A percentile compares a stretch with the other conserved stretches of the same genome.
phyloP scores from a whole-genome alignment of 2,113 vertebrate genomes.

The Hydrolagus affinis region DNA sequence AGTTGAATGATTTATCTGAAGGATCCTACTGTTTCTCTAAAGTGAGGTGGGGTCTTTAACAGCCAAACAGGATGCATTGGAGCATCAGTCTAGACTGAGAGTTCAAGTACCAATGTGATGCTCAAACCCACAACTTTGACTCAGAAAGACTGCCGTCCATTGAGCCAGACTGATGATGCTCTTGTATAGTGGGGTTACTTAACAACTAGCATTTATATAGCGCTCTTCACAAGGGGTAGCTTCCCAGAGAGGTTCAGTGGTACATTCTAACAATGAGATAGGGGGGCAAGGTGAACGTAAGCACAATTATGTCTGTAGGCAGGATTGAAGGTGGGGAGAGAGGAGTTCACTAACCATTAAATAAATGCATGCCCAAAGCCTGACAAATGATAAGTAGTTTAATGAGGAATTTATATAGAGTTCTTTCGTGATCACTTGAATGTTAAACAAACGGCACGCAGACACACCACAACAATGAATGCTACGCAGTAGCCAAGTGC shows the following conservation, averaged over 20 bases:
- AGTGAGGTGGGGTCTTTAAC: too few relatives aligned
- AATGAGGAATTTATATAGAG: background rate
- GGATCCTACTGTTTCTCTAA: too few relatives aligned
- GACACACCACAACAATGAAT: conserved; percentile 2
- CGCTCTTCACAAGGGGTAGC: background rate
- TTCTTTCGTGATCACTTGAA: background rate
- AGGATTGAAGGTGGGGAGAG: background rate
- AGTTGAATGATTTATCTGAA: too few relatives aligned
- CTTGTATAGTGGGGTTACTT: background rate
- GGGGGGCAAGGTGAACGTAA: background rate
- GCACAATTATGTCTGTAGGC: background rate
- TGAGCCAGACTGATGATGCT: too few relatives aligned
- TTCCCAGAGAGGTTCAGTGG: background rate
- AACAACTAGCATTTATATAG: background rate
- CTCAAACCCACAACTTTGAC: too few relatives aligned
- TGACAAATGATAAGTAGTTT: conserved; percentile 17
- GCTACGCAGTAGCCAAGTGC: background rate
- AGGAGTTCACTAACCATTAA: background rate
- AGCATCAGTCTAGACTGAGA: too few relatives aligned
- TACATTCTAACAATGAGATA: background rate
- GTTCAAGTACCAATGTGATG: too few relatives aligned
- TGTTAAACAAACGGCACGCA: conserved; percentile 17
- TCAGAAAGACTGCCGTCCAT: too few relatives aligned
- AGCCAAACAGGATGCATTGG: too few relatives aligned
- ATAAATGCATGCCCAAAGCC: background rate